phyloP scores from a whole-genome alignment of 2,888 invertebrate species.

The Trichogramma evanescens region DNA sequence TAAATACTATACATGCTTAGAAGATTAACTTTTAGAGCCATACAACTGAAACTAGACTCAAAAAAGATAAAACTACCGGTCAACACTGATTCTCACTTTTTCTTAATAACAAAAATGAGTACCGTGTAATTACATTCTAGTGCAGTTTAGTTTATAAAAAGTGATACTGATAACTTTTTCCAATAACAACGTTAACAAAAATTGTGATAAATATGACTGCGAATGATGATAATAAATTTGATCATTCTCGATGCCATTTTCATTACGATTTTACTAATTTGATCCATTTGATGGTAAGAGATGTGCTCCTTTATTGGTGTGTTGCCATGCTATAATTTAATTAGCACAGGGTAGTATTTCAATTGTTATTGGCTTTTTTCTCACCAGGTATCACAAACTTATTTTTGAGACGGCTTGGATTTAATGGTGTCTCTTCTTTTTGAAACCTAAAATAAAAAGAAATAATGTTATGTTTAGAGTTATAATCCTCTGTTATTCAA shows the following conservation, averaged over 20 bases:
- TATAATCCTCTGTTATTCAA: neutral
- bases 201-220: too few species aligned
- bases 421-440: conserved; percentile 45
- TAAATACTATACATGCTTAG: neutral
- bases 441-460: conserved; percentile 36
- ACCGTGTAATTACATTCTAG: conserved; percentile 16
- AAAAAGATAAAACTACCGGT: conserved; percentile 2
- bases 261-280: too few species aligned
- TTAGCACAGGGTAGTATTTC: conserved; percentile 42
- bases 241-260: too few species aligned
- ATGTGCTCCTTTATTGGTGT: conserved; percentile 35
- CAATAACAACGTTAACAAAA: conserved; percentile 32
- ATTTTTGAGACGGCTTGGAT: conserved; percentile 26
- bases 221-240: too few species aligned
- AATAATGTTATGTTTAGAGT: neutral
- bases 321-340: conserved; percentile 37
- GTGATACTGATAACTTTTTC: conserved; percentile 29
- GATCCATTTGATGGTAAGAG: too few species aligned
- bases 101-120: conserved; percentile 15
- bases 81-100: conserved; percentile 21
- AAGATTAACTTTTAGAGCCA: neutral
- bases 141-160: conserved; percentile 19
- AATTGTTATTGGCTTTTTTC: conserved; percentile 40
- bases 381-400: conserved; percentile 33
- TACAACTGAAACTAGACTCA: neutral